Conservation (phyloP, 1,140 invertebrate species). For the Zaprionus capensis region DNA sequence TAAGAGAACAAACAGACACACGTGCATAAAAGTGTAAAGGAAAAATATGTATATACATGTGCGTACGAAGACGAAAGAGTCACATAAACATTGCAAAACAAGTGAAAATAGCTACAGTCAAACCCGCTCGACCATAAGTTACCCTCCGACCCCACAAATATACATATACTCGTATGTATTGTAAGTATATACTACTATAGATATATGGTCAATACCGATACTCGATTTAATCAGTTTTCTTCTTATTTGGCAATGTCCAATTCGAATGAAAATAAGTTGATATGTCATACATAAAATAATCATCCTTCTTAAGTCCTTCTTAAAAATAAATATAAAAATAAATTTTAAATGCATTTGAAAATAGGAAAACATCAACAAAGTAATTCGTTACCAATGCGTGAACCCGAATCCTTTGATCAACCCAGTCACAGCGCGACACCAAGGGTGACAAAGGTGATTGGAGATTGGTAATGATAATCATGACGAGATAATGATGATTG, state of each 20-base stretch:
- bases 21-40: constrained; percentile 1
- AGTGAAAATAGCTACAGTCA: background rate
- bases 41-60: background rate
- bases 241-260: too few relatives aligned
- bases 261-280: too few relatives aligned
- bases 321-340: too few relatives aligned
- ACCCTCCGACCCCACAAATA: too few relatives aligned
- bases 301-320: too few relatives aligned
- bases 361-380: constrained; percentile 67
- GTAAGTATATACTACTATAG: too few relatives aligned
- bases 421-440: constrained; percentile 31
- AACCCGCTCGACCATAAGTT: too few relatives aligned
- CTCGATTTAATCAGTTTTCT: too few relatives aligned
- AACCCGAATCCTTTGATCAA: constrained; percentile 65
- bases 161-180: too few relatives aligned
- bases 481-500: background rate
- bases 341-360: constrained; percentile 45
- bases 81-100: constrained; percentile 14
- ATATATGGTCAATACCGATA: too few relatives aligned
- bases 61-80: background rate
- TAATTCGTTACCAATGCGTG: constrained; percentile 54
- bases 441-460: background rate
- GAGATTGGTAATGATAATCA: background rate
- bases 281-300: too few relatives aligned
- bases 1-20: constrained; percentile 40